These are phyloP conservation scores for Triplophysa yarkandensis DNA, from an alignment of 2,797 vertebrate genomes.

Conservation along the genomic window DNA sequence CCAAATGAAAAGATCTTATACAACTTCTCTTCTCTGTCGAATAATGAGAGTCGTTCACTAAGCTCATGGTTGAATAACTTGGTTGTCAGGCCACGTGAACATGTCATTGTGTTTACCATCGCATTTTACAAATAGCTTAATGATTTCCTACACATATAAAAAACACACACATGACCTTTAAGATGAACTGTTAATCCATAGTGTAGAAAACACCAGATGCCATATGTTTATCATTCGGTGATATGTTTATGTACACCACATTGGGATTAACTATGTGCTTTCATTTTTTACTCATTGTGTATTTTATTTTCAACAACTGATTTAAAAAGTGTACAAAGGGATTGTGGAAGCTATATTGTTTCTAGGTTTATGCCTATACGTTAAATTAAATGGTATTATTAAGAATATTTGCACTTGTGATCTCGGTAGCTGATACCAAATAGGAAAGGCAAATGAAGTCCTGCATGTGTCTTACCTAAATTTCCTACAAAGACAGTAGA, in stretches of 20 bases:
- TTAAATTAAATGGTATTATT: too few species aligned
- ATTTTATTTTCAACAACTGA: too few species aligned
- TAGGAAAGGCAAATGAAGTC: too few species aligned
- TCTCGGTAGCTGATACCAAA: too few species aligned
- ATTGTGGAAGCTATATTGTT: not conserved
- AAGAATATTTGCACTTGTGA: too few species aligned
- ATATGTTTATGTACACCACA: not conserved
- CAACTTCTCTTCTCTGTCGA: not conserved
- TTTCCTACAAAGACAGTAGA: too few species aligned
- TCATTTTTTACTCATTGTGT: not conserved
- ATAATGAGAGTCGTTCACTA: not conserved
- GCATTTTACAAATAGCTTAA: not conserved
- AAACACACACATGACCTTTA: not conserved
- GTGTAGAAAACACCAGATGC: slow-evolving; percentile 1
- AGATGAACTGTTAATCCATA: not conserved
- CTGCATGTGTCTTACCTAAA: too few species aligned
- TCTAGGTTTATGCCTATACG: not conserved
- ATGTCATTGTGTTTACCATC: not conserved
- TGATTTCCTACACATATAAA: not conserved
- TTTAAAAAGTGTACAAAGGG: not conserved
- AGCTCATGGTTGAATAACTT: not conserved
- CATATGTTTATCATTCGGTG: not conserved
- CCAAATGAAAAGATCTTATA: not conserved
- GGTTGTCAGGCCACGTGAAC: not conserved
- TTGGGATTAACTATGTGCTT: slow-evolving; percentile 7